phyloP scores from a whole-genome alignment of 2,797 vertebrate species.

The Acanthiza pusilla region DNA sequence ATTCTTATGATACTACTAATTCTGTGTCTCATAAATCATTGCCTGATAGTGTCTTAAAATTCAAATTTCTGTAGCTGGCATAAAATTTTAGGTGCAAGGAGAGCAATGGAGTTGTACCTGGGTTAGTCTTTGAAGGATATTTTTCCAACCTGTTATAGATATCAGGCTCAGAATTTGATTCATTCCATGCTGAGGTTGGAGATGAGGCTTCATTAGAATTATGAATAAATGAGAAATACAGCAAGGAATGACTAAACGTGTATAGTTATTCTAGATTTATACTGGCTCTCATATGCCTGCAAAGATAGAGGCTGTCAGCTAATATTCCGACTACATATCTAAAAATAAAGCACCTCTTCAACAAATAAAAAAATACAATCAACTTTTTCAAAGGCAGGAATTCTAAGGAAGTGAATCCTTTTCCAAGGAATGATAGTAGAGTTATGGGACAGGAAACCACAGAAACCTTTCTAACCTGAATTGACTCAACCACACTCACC shows the following conservation, averaged over 20 bases:
- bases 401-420: neutral
- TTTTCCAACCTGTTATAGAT: neutral
- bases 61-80: neutral
- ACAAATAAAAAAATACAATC: neutral
- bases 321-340: neutral
- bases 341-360: neutral
- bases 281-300: neutral
- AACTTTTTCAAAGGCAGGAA: neutral
- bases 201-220: neutral
- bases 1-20: neutral
- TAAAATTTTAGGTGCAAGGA: neutral
- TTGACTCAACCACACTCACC: fast-evolving
- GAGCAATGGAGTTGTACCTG: neutral
- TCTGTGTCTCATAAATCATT: neutral
- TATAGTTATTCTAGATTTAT: neutral
- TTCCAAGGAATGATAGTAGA: neutral
- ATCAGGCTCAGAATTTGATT: neutral
- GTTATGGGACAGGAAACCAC: neutral
- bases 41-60: neutral
- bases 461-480: neutral
- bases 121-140: neutral
- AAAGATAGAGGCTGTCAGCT: neutral
- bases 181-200: neutral
- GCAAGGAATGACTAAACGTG: neutral
- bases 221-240: neutral